These are phyloP conservation scores for Mongoloraphidia duomilia DNA, from an alignment of 2,888 invertebrate genomes.

Conservation along the genomic window DNA sequence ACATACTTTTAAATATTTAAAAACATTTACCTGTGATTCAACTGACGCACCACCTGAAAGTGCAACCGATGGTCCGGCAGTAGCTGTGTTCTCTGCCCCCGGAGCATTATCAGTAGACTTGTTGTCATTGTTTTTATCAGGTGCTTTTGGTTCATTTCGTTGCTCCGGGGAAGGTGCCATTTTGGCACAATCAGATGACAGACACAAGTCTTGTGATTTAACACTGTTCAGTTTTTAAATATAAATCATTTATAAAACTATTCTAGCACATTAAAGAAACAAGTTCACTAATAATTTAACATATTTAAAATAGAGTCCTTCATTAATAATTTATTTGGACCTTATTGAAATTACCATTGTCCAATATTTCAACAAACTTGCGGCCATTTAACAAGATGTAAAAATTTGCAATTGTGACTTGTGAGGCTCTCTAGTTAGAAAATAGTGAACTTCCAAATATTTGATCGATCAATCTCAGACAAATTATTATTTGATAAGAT, in stretches of 20 bases:
- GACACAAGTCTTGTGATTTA: background rate
- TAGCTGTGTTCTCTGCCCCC: constrained; percentile 25
- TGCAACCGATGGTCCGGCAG: too few species aligned
- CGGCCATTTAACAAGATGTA: constrained; percentile 10
- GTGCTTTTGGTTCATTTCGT: constrained; percentile 61
- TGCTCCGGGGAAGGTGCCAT: constrained; percentile 69
- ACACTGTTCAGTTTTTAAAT: too few species aligned
- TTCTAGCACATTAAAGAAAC: background rate
- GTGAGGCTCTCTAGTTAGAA: constrained; percentile 6
- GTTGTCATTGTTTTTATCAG: constrained; percentile 47
- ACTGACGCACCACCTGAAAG: too few species aligned
- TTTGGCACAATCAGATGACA: constrained; percentile 28
- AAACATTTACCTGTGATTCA: too few species aligned
- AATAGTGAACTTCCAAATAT: background rate
- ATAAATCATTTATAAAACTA: constrained; percentile 1
- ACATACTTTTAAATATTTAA: too few species aligned
- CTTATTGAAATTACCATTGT: constrained; percentile 8
- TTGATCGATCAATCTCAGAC: too few species aligned
- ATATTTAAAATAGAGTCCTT: background rate
- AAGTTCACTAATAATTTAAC: background rate
- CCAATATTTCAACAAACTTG: constrained; percentile 2
- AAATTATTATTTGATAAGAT: too few species aligned
- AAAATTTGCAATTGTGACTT: constrained; percentile 5
- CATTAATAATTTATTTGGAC: constrained; percentile 1
- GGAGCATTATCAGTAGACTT: constrained; percentile 27